These are phyloP conservation scores for Pachymerium ferrugineum DNA, from an alignment of 2,888 invertebrate genomes.

Conservation along the genomic window DNA sequence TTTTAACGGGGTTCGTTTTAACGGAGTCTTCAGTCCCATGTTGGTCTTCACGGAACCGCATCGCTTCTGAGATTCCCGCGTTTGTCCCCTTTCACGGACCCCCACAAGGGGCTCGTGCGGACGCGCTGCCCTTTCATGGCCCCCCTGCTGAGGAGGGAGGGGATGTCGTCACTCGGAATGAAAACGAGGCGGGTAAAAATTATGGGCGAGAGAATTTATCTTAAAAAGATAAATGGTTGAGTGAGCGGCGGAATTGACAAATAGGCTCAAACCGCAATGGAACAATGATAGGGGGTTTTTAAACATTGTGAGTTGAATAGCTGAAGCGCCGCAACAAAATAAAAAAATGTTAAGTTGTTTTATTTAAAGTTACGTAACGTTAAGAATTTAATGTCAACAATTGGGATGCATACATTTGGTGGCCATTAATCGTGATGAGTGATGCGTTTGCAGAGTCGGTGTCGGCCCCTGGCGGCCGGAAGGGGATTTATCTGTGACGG, in stretches of 20 bases:
- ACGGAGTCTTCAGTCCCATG: neutral
- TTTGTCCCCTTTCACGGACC: slow-evolving; percentile 7
- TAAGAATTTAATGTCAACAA: neutral
- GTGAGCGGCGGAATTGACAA: slow-evolving; percentile 1
- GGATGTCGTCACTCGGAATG: slow-evolving; percentile 13
- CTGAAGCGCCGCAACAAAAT: neutral
- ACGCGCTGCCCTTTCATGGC: neutral
- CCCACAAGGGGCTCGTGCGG: slow-evolving; percentile 11
- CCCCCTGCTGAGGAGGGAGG: neutral
- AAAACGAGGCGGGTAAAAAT: neutral
- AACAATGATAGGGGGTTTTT: neutral
- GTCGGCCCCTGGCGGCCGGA: slow-evolving; percentile 1
- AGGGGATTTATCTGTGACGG: slow-evolving; percentile 17
- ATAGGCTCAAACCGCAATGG: neutral
- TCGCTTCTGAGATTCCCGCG: neutral
- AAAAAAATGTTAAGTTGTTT: neutral
- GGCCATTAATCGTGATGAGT: slow-evolving; percentile 14
- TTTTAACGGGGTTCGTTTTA: neutral
- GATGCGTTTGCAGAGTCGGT: slow-evolving; percentile 8
- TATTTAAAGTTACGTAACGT: no score
- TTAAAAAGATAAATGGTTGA: slow-evolving; percentile 16
- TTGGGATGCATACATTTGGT: neutral
- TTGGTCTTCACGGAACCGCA: neutral
- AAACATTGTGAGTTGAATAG: neutral
- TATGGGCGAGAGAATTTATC: neutral